These are phyloP conservation scores for Scaptodrosophila latifasciaeformis DNA, from an alignment of 2,888 invertebrate species.

Conservation along the genomic window DNA sequence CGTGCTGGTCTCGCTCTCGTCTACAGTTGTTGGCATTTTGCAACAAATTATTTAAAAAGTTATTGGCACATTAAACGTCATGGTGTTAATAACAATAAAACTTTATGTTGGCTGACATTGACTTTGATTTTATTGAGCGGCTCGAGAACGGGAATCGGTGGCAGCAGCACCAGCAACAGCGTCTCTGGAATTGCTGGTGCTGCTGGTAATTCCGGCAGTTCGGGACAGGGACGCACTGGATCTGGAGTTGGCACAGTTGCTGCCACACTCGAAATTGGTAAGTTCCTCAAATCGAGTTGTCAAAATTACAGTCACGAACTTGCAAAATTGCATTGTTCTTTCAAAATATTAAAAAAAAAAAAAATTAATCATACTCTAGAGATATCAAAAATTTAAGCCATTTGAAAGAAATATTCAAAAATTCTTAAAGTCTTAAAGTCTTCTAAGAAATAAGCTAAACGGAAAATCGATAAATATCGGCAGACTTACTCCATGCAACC, in stretches of 20 bases:
- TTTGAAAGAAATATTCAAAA: too few relatives aligned
- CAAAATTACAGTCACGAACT: too few relatives aligned
- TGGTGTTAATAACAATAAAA: slow-evolving; percentile 70
- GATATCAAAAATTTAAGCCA: too few relatives aligned
- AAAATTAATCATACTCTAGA: too few relatives aligned
- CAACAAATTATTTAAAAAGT: slow-evolving; percentile 70
- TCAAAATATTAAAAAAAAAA: too few relatives aligned
- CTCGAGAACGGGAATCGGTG: slow-evolving; percentile 15
- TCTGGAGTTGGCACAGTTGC: slow-evolving; percentile 20
- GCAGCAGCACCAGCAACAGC: slow-evolving; percentile 1
- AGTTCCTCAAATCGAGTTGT: too few relatives aligned
- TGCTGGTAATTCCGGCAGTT: not conserved
- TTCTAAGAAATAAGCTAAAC: too few relatives aligned
- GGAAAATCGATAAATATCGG: too few relatives aligned
- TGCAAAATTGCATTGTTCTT: too few relatives aligned
- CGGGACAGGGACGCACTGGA: slow-evolving; percentile 16
- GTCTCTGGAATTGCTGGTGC: slow-evolving; percentile 3
- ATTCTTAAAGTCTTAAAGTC: too few relatives aligned
- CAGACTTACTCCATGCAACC: too few relatives aligned
- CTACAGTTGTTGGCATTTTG: slow-evolving; percentile 51
- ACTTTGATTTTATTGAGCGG: slow-evolving; percentile 68
- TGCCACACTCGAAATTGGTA: slow-evolving; percentile 64
- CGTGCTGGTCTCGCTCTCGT: too few relatives aligned
- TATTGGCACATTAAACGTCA: slow-evolving; percentile 64
- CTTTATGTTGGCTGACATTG: slow-evolving; percentile 70